Evolutionary conservation across 2,888 invertebrate genomes (phyloP).

Genomic region (Eudemis profundana): DNA sequence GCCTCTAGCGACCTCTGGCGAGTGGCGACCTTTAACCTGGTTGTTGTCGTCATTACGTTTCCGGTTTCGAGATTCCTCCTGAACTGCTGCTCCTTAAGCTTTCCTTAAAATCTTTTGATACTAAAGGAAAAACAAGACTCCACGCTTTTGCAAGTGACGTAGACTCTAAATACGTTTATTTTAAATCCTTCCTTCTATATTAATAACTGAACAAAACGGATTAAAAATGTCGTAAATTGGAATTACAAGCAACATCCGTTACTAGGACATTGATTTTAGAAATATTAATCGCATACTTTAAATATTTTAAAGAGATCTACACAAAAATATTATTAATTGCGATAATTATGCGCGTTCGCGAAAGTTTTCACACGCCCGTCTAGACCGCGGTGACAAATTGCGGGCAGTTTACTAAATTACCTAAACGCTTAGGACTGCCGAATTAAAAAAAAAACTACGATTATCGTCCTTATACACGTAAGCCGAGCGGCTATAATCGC

Average conservation of each 20-base stretch:
- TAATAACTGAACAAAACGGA: background rate
- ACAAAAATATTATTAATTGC: conserved; percentile 8
- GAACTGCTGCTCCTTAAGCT: too few species aligned
- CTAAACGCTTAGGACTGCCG: conserved; percentile 3
- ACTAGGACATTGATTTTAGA: background rate
- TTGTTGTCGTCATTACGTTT: background rate
- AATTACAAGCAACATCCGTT: background rate
- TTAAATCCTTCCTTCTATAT: too few species aligned
- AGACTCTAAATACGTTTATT: too few species aligned
- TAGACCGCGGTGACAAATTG: conserved; percentile 31
- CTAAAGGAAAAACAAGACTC: too few species aligned
- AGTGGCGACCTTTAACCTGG: too few species aligned
- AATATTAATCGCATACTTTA: background rate
- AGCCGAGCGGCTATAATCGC: conserved; percentile 3
- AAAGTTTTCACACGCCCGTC: conserved; percentile 29
- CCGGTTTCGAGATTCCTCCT: too few species aligned
- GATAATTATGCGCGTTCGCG: conserved; percentile 8
- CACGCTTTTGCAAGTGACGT: too few species aligned
- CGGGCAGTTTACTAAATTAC: conserved; percentile 35
- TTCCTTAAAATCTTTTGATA: too few species aligned
- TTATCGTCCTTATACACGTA: background rate
- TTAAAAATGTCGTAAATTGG: background rate
- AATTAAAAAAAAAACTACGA: too few species aligned
- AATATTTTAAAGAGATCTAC: background rate
- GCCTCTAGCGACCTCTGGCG: too few species aligned